Conservation (phyloP, 2,113 vertebrate species). For the Melanotaenia duboulayi region DNA sequence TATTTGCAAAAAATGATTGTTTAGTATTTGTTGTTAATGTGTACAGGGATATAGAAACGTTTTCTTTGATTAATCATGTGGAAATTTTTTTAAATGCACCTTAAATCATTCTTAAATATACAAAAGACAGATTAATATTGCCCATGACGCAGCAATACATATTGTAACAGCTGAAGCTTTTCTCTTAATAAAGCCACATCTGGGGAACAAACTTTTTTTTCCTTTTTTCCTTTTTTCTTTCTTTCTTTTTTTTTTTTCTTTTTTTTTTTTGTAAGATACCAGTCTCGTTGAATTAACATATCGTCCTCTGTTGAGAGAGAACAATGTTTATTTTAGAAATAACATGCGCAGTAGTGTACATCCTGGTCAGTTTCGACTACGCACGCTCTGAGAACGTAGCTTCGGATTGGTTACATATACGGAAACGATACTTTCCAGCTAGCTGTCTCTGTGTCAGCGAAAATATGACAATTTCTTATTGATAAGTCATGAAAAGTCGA, state of each 20-base stretch:
- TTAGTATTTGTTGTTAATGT: slow-evolving; percentile 14
- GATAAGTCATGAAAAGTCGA: neutral
- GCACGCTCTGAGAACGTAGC: slow-evolving; percentile 16
- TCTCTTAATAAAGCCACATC: slow-evolving; percentile 49
- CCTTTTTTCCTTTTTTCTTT: too few relatives aligned
- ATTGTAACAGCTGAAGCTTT: slow-evolving; percentile 22
- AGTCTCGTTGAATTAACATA: too few relatives aligned
- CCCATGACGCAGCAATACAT: neutral
- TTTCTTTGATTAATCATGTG: neutral
- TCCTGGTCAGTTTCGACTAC: neutral
- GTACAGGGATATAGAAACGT: neutral
- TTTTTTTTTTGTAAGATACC: too few relatives aligned
- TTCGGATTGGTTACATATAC: slow-evolving; percentile 60
- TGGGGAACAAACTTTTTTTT: too few relatives aligned
- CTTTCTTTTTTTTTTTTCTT: too few relatives aligned
- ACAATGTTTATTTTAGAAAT: neutral
- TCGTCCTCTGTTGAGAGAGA: too few relatives aligned
- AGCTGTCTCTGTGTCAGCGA: neutral
- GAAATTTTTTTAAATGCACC: slow-evolving; percentile 10
- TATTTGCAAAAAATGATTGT: slow-evolving; percentile 8
- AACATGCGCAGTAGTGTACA: slow-evolving; percentile 36
- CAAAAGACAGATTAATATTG: neutral
- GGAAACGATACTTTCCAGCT: slow-evolving; percentile 46
- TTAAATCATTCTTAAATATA: neutral
- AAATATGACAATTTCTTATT: slow-evolving; percentile 1